A percentile compares a stretch with the other conserved stretches of the same genome.
Conservation (phyloP, 2,113 vertebrate species). For the Psilopsiagon aymara region DNA sequence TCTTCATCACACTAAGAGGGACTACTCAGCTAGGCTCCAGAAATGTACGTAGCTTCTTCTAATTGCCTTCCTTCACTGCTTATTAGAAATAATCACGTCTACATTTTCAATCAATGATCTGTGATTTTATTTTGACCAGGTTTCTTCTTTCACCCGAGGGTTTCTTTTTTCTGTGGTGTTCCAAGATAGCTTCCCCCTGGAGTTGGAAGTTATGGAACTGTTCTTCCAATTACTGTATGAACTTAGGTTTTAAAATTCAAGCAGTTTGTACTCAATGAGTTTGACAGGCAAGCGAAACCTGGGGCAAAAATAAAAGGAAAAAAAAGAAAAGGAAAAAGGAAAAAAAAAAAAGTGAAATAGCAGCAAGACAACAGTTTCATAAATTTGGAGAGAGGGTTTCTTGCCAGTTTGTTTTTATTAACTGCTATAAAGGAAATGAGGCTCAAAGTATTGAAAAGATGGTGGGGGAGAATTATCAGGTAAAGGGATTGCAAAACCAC, state of each 20-base stretch:
- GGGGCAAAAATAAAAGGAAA: neutral
- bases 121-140: constrained; percentile 54
- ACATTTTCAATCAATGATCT: constrained; percentile 58
- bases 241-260: constrained; percentile 35
- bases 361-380: constrained; percentile 65
- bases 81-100: constrained; percentile 45
- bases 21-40: neutral
- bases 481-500: constrained; percentile 62
- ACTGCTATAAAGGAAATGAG: constrained; percentile 78
- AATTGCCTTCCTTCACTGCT: constrained; percentile 9
- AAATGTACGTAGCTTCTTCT: neutral
- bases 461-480: constrained; percentile 51
- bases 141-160: constrained; percentile 16
- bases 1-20: neutral
- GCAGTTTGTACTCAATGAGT: constrained; percentile 34
- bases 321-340: neutral
- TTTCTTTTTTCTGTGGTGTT: constrained; percentile 21
- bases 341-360: constrained; percentile 31
- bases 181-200: neutral
- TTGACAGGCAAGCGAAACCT: constrained; percentile 59
- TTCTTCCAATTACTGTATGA: constrained; percentile 37
- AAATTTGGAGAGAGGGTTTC: constrained; percentile 59
- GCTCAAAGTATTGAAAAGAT: constrained; percentile 71
- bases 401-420: constrained; percentile 76
- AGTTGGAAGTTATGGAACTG: constrained; percentile 47